Percentiles rank a stretch among this genome's conserved stretches.
phyloP scores from a whole-genome alignment of 2,797 vertebrate species.

The Ptychobarbus kaznakovi region DNA sequence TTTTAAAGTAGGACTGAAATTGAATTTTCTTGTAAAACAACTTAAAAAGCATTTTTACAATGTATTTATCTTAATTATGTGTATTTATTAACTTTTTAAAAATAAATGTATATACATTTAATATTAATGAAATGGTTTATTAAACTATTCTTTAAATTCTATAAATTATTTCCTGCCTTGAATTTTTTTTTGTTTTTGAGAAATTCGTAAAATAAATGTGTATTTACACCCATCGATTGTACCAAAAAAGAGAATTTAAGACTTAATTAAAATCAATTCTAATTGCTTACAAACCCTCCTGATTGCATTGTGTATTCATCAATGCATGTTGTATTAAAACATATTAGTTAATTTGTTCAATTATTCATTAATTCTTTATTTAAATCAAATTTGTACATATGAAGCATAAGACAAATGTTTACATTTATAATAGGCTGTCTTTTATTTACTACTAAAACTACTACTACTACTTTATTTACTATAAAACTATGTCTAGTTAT shows the following conservation, averaged over 20 bases:
- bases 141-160: neutral
- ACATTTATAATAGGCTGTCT: neutral
- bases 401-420: neutral
- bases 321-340: neutral
- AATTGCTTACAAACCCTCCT: too few relatives aligned
- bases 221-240: neutral
- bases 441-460: neutral
- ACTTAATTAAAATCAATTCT: neutral
- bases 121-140: neutral
- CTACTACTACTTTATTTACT: neutral
- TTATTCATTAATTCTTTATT: neutral
- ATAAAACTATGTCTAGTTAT: neutral
- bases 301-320: neutral
- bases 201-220: neutral
- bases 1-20: neutral
- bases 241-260: neutral
- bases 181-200: neutral
- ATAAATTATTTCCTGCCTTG: neutral
- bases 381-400: neutral
- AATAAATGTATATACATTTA: neutral
- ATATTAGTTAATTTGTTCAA: neutral
- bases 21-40: too few relatives aligned
- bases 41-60: too few relatives aligned
- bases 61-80: too few relatives aligned
- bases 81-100: too few relatives aligned